Evolutionary conservation across 2,113 vertebrate genomes (phyloP).

Genomic region (Maccullochella peelii): DNA sequence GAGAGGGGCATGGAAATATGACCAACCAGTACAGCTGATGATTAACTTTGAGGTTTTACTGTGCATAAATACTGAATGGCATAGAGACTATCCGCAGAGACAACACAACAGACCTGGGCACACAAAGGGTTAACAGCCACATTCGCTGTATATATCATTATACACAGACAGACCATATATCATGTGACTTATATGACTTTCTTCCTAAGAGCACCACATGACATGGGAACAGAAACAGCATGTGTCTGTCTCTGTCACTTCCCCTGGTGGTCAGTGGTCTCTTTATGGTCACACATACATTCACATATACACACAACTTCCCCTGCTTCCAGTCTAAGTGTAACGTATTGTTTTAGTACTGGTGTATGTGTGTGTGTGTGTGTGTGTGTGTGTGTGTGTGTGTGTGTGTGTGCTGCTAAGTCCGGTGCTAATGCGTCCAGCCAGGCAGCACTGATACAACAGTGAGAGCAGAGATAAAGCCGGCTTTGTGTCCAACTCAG

Average conservation of each 20-base stretch:
- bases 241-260: conserved; percentile 54
- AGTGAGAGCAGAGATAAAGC: conserved; percentile 75
- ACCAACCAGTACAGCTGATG: not conserved
- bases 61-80: not conserved
- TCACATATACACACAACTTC: conserved; percentile 27
- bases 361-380: conserved; percentile 27
- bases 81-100: not conserved
- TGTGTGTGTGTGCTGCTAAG: conserved; percentile 54
- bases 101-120: too few relatives aligned
- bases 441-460: conserved; percentile 76
- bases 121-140: conserved; percentile 18
- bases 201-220: conserved; percentile 15
- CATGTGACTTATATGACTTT: conserved; percentile 13
- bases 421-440: conserved; percentile 69
- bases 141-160: not conserved
- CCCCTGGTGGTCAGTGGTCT: conserved; percentile 25
- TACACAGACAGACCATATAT: not conserved
- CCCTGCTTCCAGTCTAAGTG: conserved; percentile 44
- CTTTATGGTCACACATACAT: conserved; percentile 26
- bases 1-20: not conserved
- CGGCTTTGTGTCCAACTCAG: conserved; percentile 75
- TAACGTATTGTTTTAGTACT: conserved; percentile 54
- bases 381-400: conserved; percentile 40
- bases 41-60: not conserved
- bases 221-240: conserved; percentile 58